phyloP scores from a whole-genome alignment of 2,797 vertebrate genomes.

The Molothrus ater region DNA sequence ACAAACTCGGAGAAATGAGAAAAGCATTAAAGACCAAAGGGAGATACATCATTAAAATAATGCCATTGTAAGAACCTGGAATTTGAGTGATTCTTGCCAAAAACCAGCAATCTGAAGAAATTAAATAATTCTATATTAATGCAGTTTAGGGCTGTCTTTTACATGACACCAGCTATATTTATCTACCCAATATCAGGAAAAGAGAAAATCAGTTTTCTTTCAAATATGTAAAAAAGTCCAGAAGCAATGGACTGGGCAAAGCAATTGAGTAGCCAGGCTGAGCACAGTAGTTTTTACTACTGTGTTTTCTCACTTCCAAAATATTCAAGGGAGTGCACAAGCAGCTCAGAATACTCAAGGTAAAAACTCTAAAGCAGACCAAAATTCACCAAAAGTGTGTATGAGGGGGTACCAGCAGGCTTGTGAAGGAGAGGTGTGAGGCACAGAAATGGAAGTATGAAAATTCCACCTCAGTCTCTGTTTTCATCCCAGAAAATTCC shows the following conservation, averaged over 20 bases:
- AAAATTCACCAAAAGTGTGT: neutral
- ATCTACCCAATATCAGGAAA: neutral
- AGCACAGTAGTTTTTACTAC: neutral
- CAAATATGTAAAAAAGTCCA: neutral
- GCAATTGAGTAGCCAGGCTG: neutral
- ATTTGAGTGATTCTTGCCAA: neutral
- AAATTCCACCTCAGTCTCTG: neutral
- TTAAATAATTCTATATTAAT: neutral
- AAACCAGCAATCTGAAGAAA: neutral
- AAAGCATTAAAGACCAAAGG: neutral
- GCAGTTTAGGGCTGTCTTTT: neutral
- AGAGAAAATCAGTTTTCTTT: neutral
- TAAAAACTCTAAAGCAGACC: neutral
- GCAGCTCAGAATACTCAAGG: neutral
- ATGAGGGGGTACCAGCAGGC: neutral
- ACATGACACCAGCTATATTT: neutral
- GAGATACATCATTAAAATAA: neutral
- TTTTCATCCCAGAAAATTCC: neutral
- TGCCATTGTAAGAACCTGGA: neutral
- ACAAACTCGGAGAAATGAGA: neutral
- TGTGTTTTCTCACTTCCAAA: neutral
- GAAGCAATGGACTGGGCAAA: neutral
- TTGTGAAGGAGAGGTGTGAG: neutral
- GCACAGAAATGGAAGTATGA: neutral
- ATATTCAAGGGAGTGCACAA: neutral